Base-by-base conservation (phyloP, 2,797 vertebrate species). In the Eleutherodactylus coqui region DNA sequence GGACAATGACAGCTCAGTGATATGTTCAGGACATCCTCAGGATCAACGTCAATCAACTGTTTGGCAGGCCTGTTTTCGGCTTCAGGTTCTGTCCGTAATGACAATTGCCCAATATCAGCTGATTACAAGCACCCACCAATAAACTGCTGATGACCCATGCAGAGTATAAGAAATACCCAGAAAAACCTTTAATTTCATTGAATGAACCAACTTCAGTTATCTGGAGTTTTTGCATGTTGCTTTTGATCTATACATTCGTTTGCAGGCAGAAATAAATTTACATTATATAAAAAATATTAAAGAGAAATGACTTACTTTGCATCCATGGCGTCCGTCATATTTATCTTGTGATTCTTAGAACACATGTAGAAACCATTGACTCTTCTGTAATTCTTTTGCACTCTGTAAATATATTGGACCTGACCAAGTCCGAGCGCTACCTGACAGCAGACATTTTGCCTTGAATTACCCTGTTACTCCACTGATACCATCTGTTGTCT, bases 321-420 rank as follows among this genome's bases (percentile, higher is more conserved):
- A 76, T 82, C 79, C 70, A 51, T 51, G 29, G 70, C 58, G 10
- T 86, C 79, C 36, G 36, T 86, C 72, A 32, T 81, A 36, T 51
- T 76, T 29, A 17, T 45, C 32, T 38, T 51, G 14, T 64, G 77
- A 32, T 16, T 76, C 36, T 43, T 24, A 19, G 32, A 6, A 34
- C 4, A 49, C 7, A 62, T 3, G 47, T 60, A 72, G 49, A 24
- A 67, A 73, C 24, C 45, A 76, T 32, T 29, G 24, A n/a, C 36
- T 67, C n/a, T 13, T 60, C 47, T 62, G 7, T 34, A n/a, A 27
- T 14, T 53, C 62, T 70, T 82, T 64, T 29, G 14, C 4, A 32
- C 11, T 70, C 4, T 51, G 67, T 58, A 11, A 43, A 14, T 29
- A 38, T 51, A 29, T 13, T 19, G 43, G 43, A 27, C 36, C 27